phyloP scores from a whole-genome alignment of 2,888 invertebrate species.

The Brenthis hecate region DNA sequence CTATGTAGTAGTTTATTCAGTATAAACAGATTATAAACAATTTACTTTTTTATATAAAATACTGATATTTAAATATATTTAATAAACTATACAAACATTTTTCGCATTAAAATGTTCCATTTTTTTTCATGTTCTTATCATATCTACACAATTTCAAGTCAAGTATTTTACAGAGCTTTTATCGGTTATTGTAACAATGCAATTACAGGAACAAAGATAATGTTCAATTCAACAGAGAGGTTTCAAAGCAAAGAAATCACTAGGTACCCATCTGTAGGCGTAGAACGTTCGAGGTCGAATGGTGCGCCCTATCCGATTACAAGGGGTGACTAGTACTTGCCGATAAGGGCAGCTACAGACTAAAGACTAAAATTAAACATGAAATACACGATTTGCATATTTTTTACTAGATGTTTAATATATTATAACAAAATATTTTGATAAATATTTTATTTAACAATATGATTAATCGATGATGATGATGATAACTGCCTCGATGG shows the following conservation, averaged over 20 bases:
- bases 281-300: conserved; percentile 18
- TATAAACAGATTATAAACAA: too few relatives aligned
- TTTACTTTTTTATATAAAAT: too few relatives aligned
- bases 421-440: too few relatives aligned
- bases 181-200: conserved; percentile 8
- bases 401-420: too few relatives aligned
- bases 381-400: too few relatives aligned
- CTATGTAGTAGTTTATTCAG: too few relatives aligned
- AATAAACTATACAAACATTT: not conserved
- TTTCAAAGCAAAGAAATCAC: conserved; percentile 24
- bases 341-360: conserved; percentile 15
- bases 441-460: too few relatives aligned
- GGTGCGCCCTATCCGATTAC: conserved; percentile 23
- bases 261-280: conserved; percentile 18
- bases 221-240: conserved; percentile 20
- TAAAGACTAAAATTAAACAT: not conserved
- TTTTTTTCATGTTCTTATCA: not conserved
- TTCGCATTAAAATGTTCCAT: not conserved
- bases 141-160: not conserved
- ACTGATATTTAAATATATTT: too few relatives aligned
- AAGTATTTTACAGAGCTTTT: not conserved
- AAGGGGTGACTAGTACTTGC: conserved; percentile 18
- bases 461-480: too few relatives aligned
- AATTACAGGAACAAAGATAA: conserved; percentile 12
- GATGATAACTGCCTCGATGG: too few relatives aligned